phyloP scores from a whole-genome alignment of 2,888 invertebrate species.

The Blomia tropicalis region DNA sequence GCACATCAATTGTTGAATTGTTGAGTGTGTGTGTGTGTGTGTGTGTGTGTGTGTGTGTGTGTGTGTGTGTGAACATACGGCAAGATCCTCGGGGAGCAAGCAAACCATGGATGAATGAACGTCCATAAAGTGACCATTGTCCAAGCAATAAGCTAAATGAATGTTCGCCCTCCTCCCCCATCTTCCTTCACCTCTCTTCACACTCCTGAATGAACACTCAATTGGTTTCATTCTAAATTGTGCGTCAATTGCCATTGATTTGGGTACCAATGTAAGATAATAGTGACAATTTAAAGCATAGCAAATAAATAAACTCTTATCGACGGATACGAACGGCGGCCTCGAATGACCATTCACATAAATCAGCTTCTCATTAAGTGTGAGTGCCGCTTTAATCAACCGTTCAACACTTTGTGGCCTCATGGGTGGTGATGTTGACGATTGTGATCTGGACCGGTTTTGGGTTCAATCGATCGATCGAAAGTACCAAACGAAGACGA shows the following conservation, averaged over 20 bases:
- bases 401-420: background rate
- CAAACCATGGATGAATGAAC: background rate
- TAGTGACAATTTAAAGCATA: background rate
- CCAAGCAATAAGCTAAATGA: conserved; percentile 5
- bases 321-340: background rate
- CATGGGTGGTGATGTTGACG: no score
- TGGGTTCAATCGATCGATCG: no score
- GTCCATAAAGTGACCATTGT: background rate
- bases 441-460: no score
- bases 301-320: background rate
- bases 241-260: background rate
- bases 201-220: no score
- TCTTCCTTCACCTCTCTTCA: no score
- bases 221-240: no score
- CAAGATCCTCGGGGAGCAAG: conserved; percentile 5
- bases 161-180: no score
- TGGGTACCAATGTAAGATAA: background rate
- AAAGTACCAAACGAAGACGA: no score
- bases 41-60: no score
- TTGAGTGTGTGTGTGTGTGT: no score
- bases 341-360: background rate
- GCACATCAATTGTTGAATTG: no score
- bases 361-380: conserved; percentile 6
- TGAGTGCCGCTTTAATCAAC: background rate
- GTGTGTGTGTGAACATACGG: no score